A percentile compares a stretch with the other conserved stretches of the same genome.
Evolutionary conservation across 2,797 vertebrate species (phyloP).

Genomic region (Cossypha heuglini): DNA sequence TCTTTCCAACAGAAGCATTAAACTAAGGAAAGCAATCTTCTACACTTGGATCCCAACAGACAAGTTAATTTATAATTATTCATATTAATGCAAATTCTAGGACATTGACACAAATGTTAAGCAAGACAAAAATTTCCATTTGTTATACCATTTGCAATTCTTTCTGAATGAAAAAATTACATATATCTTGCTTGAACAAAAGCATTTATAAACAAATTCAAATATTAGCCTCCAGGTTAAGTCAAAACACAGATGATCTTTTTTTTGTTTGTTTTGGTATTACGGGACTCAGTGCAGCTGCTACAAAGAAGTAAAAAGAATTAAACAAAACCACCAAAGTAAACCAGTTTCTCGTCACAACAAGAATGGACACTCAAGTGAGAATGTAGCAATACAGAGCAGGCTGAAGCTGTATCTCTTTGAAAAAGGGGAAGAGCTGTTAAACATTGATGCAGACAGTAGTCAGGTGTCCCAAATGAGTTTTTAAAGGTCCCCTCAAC

Average conservation of each 20-base stretch:
- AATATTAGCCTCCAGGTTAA: background rate
- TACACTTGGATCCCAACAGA: background rate
- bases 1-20: background rate
- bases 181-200: background rate
- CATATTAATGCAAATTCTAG: background rate
- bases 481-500: background rate
- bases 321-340: background rate
- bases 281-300: background rate
- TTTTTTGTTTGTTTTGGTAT: background rate
- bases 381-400: background rate
- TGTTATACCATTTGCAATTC: background rate
- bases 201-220: background rate
- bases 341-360: background rate
- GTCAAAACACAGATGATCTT: background rate
- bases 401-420: background rate
- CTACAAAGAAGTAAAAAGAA: background rate
- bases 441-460: background rate
- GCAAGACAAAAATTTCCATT: background rate
- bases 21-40: background rate
- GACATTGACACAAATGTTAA: background rate
- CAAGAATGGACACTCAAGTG: background rate
- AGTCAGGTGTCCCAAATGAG: background rate
- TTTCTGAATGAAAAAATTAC: background rate
- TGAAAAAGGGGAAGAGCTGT: background rate
- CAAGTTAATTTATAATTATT: background rate